Base-by-base conservation (phyloP, 2,888 invertebrate genomes). In the Drosophila pseudotakahashii region DNA sequence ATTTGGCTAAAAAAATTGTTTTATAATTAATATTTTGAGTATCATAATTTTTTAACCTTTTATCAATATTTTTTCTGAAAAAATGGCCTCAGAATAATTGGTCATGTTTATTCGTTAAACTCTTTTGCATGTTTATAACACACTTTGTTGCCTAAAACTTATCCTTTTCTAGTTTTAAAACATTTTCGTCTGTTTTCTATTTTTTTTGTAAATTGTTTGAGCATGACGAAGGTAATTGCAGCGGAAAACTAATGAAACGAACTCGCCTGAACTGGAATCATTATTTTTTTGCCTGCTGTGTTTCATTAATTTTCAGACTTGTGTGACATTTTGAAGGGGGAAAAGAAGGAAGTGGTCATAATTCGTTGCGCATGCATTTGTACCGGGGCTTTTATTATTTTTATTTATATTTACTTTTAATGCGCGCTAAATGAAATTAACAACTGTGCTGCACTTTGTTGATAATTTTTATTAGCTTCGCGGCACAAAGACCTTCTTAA, bases 401-500 rank as follows among this genome's bases (percentile, higher is more conserved):
- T 51, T 11, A 45, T 44, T 45, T 55, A 23, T 55, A 61, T 55
- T 54, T 70, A 64, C 41, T 72, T 66, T 77, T 51, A 37, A 63
- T 68, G 45, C 48, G 52, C 69, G 67, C 66, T 50, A 68, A 83
- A 53, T 66, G 75, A 53, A 78, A 84, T 87, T 75, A 81, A 68
- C 87, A 81, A 60, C 74, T 74, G 50, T 14, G 39, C 37, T 78
- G 70, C 71, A 83, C 34, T 59, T 47, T 76, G 63, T 59, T 71
- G 59, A 63, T 76, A 39, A 48, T 57, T 66, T 81, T 78, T 48
- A 63, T 87, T 86, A 83, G 69, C 69, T 50, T 30, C 62, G 44
- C 61, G 26, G 55, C 58, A 53, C 79, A 73, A 66, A 80, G 58
- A 61, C 72, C 81, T 76, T 63, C 52, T 72, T 77, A 73, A 81